Evolutionary conservation across 1,140 invertebrate genomes (phyloP), one percentile per base, ranked within the genome.

Genomic region (Drosophila arizonae): DNA sequence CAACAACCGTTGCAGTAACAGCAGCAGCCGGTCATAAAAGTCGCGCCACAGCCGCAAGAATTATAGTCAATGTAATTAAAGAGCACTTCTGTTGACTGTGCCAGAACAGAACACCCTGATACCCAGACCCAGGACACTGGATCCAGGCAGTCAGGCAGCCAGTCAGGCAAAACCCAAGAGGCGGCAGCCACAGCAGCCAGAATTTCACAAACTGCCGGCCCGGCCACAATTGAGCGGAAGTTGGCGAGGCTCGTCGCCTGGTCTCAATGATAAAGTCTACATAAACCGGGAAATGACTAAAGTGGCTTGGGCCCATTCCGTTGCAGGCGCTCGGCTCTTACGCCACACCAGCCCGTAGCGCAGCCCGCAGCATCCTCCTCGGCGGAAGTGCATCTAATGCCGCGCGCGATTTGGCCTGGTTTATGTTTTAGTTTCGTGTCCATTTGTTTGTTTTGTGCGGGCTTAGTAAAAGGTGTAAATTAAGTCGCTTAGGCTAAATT

Each of bases 51-150:
- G 81, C 81, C 81, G 69, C 81, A 85, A 85, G 81, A 85, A 85
- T 85, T 85, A 85, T 85, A 85, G 81, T 85, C 81, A 86, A 86
- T 86, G 81, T 86, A 86, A 86, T 86, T 86, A 86, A 86, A 86
- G 82, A 87, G 84, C 81, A 73, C 66, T 77, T 70, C 75, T 77
- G 75, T 50, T 62, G 48, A 50, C 68, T 60, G 41, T 30, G 68
- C 72, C 70, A 72, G 64, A 48, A 67, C 70, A 72, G 64, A 48
- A 67, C 41, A 58, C 15, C 13, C 55, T 5, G 46, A 33, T 26
- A 36, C 26, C 58, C 28, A 48, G 10, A 9, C 39, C 3, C 58
- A 9, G 17, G 8, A 9, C 17, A 21, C 3, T 36, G 46, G 21
- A 24, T 24, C 21, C 41, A 43, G n/a, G 3, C 41, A 43, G 41